phyloP scores from a whole-genome alignment of 2,797 vertebrate species.

The Danionella dracula region DNA sequence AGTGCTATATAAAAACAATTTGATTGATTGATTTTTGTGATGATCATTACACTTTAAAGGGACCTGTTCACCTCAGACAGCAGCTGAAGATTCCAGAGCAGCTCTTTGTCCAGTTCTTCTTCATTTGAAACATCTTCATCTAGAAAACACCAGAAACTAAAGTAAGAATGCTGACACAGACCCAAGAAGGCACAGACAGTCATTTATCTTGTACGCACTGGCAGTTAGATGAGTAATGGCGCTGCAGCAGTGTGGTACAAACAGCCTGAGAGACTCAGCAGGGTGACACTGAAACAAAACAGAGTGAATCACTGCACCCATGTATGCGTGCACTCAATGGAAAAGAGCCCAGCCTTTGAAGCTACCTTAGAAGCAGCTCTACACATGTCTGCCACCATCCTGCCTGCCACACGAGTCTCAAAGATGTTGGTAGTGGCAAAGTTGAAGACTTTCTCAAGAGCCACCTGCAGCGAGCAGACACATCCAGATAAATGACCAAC shows the following conservation, averaged over 20 bases:
- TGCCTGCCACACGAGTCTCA: slow-evolving; percentile 93
- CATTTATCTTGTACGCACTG: slow-evolving; percentile 76
- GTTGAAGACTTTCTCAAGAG: slow-evolving; percentile 89
- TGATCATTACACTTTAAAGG: too few relatives aligned
- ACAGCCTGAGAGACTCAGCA: slow-evolving; percentile 86
- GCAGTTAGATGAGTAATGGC: slow-evolving; percentile 87
- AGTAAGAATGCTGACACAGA: not conserved
- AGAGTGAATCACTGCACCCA: not conserved
- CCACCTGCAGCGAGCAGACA: slow-evolving; percentile 68
- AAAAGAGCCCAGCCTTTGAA: slow-evolving; percentile 1
- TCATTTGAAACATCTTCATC: slow-evolving; percentile 87
- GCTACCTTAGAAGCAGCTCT: slow-evolving; percentile 92
- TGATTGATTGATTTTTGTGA: too few relatives aligned
- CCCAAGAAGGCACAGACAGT: not conserved
- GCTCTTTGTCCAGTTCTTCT: slow-evolving; percentile 91
- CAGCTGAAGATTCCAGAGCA: slow-evolving; percentile 96
- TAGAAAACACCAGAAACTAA: slow-evolving; percentile 47
- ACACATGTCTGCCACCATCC: slow-evolving; percentile 98
- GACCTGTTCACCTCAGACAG: slow-evolving; percentile 89
- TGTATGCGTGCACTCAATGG: not conserved
- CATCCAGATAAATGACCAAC: not conserved
- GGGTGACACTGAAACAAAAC: slow-evolving; percentile 80
- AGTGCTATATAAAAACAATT: too few relatives aligned
- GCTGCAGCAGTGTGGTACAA: slow-evolving; percentile 91
- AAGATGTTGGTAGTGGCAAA: slow-evolving; percentile 94